Evolutionary conservation across 1,140 invertebrate genomes (phyloP).

Genomic region (Eumaeus atala): DNA sequence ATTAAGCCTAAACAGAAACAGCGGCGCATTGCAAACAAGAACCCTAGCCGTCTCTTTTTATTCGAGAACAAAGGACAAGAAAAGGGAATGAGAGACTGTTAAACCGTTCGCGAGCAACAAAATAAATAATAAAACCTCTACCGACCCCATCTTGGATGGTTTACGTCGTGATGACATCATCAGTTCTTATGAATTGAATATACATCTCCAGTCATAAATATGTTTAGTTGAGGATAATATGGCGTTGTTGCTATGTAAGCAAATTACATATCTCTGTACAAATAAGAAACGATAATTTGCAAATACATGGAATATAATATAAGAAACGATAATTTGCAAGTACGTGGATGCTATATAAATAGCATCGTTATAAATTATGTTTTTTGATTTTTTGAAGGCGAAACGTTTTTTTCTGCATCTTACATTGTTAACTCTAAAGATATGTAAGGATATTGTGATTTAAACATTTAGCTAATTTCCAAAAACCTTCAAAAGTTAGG

Average conservation of each 20-base stretch:
- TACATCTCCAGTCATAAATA: constrained; percentile 32
- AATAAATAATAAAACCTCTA: constrained; percentile 59
- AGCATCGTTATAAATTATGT: too few relatives aligned
- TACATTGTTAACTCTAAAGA: too few relatives aligned
- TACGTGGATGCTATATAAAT: background rate
- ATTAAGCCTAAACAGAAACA: constrained; percentile 39
- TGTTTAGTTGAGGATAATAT: background rate
- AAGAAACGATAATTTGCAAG: constrained; percentile 6
- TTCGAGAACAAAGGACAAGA: constrained; percentile 35
- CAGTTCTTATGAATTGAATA: constrained; percentile 59
- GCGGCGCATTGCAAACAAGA: constrained; percentile 40
- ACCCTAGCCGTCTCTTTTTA: constrained; percentile 41
- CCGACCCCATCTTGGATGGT: constrained; percentile 47
- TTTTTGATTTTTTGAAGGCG: too few relatives aligned
- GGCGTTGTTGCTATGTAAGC: constrained; percentile 47
- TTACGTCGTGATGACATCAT: constrained; percentile 60
- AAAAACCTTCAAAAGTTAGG: too few relatives aligned
- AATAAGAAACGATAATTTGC: constrained; percentile 9
- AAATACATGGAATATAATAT: background rate
- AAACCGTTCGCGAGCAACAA: constrained; percentile 53
- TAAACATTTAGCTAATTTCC: too few relatives aligned
- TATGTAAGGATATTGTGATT: too few relatives aligned
- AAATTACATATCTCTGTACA: background rate
- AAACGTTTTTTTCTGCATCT: too few relatives aligned
- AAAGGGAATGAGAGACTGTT: constrained; percentile 55